A percentile compares a stretch with the other conserved stretches of the same genome.
These are phyloP conservation scores for Tauraco erythrolophus DNA, from an alignment of 2,113 vertebrate species.

Conservation along the genomic window DNA sequence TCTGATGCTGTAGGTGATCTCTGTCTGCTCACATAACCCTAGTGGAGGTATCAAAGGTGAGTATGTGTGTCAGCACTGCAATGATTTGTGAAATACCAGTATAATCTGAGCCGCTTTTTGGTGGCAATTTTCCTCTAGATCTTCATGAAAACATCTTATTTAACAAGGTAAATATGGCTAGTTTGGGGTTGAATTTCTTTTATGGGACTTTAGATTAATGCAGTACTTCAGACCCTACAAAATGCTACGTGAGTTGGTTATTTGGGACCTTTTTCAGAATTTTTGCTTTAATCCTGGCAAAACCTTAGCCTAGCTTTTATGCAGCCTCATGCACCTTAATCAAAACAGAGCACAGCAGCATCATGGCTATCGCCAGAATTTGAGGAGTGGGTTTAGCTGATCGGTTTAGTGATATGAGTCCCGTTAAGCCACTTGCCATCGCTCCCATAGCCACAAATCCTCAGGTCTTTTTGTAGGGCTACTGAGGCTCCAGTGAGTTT, in stretches of 20 bases:
- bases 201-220: neutral
- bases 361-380: neutral
- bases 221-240: neutral
- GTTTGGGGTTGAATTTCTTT: neutral
- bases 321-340: neutral
- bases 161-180: neutral
- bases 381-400: neutral
- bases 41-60: neutral
- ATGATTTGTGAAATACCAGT: neutral
- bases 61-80: neutral
- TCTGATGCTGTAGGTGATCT: neutral
- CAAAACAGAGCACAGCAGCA: neutral
- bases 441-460: neutral
- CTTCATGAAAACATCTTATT: neutral
- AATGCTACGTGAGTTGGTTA: neutral
- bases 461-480: neutral
- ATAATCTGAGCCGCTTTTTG: neutral
- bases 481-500: neutral
- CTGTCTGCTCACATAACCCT: neutral
- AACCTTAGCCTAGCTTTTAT: neutral
- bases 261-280: neutral
- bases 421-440: neutral
- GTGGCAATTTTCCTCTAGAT: neutral
- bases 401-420: neutral
- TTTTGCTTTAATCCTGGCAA: neutral